A percentile compares a stretch with the other conserved stretches of the same genome.
Conservation (phyloP, 2,888 invertebrate species). For the Ligdia adustata region DNA sequence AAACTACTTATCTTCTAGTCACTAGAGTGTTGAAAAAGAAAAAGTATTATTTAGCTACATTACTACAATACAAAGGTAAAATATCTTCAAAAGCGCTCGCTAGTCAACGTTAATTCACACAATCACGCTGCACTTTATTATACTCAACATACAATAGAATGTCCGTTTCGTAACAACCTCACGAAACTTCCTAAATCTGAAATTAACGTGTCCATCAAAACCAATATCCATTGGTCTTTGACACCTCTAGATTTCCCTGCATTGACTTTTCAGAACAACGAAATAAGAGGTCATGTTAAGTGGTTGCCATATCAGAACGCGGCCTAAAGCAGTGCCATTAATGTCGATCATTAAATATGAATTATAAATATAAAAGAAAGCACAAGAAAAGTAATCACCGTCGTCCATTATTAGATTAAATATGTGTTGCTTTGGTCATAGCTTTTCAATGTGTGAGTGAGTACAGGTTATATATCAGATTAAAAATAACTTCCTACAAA, state of each 20-base stretch:
- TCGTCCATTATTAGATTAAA: slow-evolving; percentile 77
- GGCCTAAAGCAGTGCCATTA: slow-evolving; percentile 77
- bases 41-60: no score
- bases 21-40: no score
- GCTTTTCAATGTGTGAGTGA: slow-evolving; percentile 36
- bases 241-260: slow-evolving; percentile 31
- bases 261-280: slow-evolving; percentile 32
- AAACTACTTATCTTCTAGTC: no score
- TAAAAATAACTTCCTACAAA: no score
- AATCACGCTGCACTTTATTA: slow-evolving; percentile 71
- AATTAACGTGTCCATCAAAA: slow-evolving; percentile 75
- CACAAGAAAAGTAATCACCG: slow-evolving; percentile 77
- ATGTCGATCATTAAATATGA: slow-evolving; percentile 83
- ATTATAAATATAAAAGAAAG: slow-evolving; percentile 82
- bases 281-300: slow-evolving; percentile 49
- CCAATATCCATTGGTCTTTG: slow-evolving; percentile 42
- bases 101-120: slow-evolving; percentile 58
- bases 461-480: no score
- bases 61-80: slow-evolving; percentile 23
- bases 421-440: slow-evolving; percentile 54
- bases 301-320: slow-evolving; percentile 53
- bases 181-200: slow-evolving; percentile 80
- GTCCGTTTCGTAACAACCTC: slow-evolving; percentile 70
- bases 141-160: slow-evolving; percentile 67
- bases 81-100: slow-evolving; percentile 16